Evolutionary conservation across 2,797 vertebrate species (phyloP).

Genomic region (Artibeus lituratus): DNA sequence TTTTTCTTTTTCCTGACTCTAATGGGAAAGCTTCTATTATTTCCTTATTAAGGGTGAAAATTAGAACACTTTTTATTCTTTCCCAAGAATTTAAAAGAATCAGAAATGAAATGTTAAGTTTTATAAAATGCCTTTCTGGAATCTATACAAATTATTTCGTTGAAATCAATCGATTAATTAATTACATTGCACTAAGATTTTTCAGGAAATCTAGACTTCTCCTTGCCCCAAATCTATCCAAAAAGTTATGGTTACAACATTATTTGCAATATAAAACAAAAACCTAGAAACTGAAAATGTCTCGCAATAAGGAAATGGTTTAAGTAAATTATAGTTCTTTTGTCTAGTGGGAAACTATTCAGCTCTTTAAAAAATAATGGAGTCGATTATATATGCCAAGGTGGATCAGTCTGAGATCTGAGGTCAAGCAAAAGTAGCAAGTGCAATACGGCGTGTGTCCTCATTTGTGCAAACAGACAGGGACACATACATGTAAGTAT

Average conservation of each 20-base stretch:
- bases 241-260: neutral
- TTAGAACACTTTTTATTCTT: neutral
- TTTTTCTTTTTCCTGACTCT: neutral
- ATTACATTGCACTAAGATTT: neutral
- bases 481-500: neutral
- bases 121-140: neutral
- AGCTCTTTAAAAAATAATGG: slow-evolving; percentile 41
- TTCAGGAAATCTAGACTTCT: neutral
- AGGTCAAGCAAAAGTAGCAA: slow-evolving; percentile 7
- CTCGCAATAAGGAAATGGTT: neutral
- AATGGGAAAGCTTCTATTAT: neutral
- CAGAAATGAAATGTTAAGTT: neutral
- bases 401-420: neutral
- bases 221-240: neutral
- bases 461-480: neutral
- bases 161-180: neutral
- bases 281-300: neutral
- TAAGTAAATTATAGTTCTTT: slow-evolving; percentile 23
- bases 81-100: neutral
- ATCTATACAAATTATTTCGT: neutral
- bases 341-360: neutral
- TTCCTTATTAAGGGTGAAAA: neutral
- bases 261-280: neutral
- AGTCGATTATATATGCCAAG: neutral
- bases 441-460: neutral